A percentile compares a stretch with the other conserved stretches of the same genome.
phyloP scores from a whole-genome alignment of 2,113 vertebrate genomes.

The Pterocles gutturalis region DNA sequence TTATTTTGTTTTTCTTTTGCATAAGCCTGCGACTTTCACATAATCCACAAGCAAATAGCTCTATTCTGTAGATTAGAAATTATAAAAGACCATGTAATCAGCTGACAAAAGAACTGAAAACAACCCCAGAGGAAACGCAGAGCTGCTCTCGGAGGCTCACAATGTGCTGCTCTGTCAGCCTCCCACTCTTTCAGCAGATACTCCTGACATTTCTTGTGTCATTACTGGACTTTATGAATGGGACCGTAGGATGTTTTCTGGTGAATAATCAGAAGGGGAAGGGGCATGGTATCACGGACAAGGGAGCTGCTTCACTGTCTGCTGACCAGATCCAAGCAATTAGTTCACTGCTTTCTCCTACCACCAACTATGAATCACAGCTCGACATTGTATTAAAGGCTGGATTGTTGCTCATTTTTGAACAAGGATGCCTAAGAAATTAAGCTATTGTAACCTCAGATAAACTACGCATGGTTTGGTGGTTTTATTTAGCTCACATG shows the following conservation, averaged over 20 bases:
- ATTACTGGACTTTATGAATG: slow-evolving; percentile 83
- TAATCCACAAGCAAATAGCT: slow-evolving; percentile 85
- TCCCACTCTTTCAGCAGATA: slow-evolving; percentile 77
- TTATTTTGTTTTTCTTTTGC: slow-evolving; percentile 79
- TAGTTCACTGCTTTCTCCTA: slow-evolving; percentile 49
- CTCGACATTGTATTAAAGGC: neutral
- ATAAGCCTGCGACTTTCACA: slow-evolving; percentile 82
- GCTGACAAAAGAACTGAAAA: slow-evolving; percentile 86
- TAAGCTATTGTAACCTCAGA: slow-evolving; percentile 53
- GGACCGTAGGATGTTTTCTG: slow-evolving; percentile 71
- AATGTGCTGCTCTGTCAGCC: slow-evolving; percentile 78
- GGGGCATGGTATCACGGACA: slow-evolving; percentile 48
- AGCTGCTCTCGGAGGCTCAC: slow-evolving; percentile 73
- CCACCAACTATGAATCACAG: slow-evolving; percentile 44
- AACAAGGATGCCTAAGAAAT: slow-evolving; percentile 22
- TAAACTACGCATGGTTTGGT: slow-evolving; percentile 14
- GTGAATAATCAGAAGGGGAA: slow-evolving; percentile 68
- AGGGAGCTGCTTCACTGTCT: slow-evolving; percentile 54
- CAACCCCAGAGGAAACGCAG: slow-evolving; percentile 78
- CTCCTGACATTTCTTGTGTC: slow-evolving; percentile 80
- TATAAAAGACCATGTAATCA: slow-evolving; percentile 90
- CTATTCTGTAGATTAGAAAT: slow-evolving; percentile 81
- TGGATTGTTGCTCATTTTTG: neutral
- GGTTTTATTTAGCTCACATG: neutral
- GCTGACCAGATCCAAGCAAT: slow-evolving; percentile 61